phyloP scores from a whole-genome alignment of 2,113 vertebrate genomes.

The Pandion haliaetus region DNA sequence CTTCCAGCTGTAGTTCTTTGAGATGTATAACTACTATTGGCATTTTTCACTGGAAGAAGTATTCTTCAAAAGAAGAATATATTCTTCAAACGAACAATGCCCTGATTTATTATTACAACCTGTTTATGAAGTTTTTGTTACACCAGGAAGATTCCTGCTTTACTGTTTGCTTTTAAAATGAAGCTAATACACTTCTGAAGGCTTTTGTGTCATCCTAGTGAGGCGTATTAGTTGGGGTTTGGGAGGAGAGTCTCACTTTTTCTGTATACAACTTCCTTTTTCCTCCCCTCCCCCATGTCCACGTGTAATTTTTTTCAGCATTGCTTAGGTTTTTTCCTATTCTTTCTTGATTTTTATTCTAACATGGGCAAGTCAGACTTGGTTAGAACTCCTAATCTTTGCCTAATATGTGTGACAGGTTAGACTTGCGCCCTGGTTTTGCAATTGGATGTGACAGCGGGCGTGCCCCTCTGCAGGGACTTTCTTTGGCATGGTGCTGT shows the following conservation, averaged over 20 bases:
- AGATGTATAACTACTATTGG: neutral
- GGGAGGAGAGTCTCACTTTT: neutral
- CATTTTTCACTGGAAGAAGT: neutral
- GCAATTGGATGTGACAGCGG: accelerated
- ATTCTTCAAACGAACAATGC: neutral
- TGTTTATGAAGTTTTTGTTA: neutral
- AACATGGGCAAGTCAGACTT: neutral
- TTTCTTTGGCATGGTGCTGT: neutral
- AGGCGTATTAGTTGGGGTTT: neutral
- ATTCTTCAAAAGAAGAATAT: neutral
- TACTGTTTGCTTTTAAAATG: neutral
- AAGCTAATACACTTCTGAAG: neutral
- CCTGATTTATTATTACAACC: neutral
- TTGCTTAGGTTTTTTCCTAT: neutral
- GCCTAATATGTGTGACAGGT: neutral
- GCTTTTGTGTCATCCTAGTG: neutral
- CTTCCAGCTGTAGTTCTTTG: neutral
- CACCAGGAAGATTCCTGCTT: neutral
- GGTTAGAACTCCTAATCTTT: neutral
- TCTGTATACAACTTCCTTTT: neutral
- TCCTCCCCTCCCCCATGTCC: neutral
- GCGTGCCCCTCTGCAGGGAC: neutral
- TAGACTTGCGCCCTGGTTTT: neutral
- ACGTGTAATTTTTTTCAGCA: neutral
- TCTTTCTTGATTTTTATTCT: neutral